Conservation (phyloP, 2,888 invertebrate species). For the Philaethria dido region DNA sequence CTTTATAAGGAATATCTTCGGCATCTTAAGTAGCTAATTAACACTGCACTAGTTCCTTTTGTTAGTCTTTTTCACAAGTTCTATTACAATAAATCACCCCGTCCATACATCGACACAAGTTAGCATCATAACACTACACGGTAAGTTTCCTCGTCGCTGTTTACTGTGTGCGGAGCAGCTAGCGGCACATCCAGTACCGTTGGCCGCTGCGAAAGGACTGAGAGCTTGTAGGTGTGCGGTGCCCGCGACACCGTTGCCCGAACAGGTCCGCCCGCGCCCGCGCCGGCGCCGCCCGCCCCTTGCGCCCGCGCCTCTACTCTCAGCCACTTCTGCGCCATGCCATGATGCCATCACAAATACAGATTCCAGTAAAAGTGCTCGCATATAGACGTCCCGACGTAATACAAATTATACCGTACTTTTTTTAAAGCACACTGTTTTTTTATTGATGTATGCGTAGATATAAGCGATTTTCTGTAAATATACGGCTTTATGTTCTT, state of each 20-base stretch:
- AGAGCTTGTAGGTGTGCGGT: conserved; percentile 73
- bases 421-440: conserved; percentile 48
- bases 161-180: conserved; percentile 72
- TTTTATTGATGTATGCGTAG: conserved; percentile 29
- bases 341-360: conserved; percentile 54
- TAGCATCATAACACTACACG: conserved; percentile 80
- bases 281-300: conserved; percentile 69
- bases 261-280: conserved; percentile 79
- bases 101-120: conserved; percentile 61
- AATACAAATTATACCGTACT: conserved; percentile 53
- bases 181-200: conserved; percentile 82
- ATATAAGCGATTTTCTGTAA: background rate
- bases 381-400: conserved; percentile 57
- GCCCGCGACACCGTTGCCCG: conserved; percentile 80
- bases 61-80: conserved; percentile 73
- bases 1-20: conserved; percentile 96
- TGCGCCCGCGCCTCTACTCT: conserved; percentile 62
- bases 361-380: conserved; percentile 80
- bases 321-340: conserved; percentile 50
- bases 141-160: conserved; percentile 75
- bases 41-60: conserved; percentile 78
- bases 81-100: conserved; percentile 63
- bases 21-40: conserved; percentile 85
- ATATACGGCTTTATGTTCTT: background rate
- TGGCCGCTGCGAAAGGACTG: conserved; percentile 82